These are phyloP conservation scores for Nautilus pompilius DNA, from an alignment of 1,140 invertebrate genomes.

Conservation along the genomic window DNA sequence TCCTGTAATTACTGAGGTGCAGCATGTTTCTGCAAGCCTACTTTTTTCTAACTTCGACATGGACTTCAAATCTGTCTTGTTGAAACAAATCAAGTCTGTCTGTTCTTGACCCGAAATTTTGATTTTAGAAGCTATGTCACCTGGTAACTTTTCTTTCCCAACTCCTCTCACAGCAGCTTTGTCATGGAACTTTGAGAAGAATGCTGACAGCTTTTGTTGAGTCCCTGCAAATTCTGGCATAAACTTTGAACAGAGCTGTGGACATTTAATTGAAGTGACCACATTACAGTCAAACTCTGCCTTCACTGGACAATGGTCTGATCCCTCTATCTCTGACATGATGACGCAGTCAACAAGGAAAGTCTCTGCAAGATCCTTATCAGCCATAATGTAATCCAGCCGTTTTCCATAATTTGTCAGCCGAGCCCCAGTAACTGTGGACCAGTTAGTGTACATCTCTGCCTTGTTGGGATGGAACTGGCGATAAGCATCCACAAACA, in stretches of 20 bases:
- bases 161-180: not conserved
- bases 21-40: too few relatives aligned
- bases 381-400: constrained; percentile 62
- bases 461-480: constrained; percentile 55
- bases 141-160: not conserved
- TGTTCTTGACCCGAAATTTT: too few relatives aligned
- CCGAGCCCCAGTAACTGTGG: constrained; percentile 56
- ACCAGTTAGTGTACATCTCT: constrained; percentile 62
- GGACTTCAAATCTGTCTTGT: too few relatives aligned
- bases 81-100: too few relatives aligned
- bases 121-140: not conserved
- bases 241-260: constrained; percentile 56
- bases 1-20: too few relatives aligned
- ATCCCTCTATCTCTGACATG: constrained; percentile 59
- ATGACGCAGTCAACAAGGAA: constrained; percentile 52
- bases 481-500: constrained; percentile 61
- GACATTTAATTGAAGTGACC: constrained; percentile 43
- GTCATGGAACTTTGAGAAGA: constrained; percentile 45
- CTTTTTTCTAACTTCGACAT: too few relatives aligned
- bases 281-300: constrained; percentile 43
- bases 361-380: constrained; percentile 39
- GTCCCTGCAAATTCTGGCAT: constrained; percentile 61
- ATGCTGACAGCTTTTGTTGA: constrained; percentile 58
- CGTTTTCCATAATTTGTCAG: constrained; percentile 62
- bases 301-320: constrained; percentile 63